These are phyloP conservation scores for Amphipoea lucens DNA, from an alignment of 2,888 invertebrate genomes.

Conservation along the genomic window DNA sequence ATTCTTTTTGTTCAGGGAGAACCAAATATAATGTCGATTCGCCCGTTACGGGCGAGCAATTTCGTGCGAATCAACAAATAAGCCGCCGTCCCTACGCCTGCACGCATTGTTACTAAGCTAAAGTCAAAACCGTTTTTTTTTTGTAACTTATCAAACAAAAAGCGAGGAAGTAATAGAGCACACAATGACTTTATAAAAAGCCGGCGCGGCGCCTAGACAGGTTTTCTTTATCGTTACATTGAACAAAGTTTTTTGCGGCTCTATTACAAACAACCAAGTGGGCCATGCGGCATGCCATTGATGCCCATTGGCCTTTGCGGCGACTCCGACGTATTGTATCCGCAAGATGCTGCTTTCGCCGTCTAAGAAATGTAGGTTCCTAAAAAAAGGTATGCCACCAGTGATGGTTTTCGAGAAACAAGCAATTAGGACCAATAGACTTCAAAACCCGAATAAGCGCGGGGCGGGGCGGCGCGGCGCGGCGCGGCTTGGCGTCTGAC, in stretches of 20 bases:
- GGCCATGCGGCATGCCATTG: conserved; percentile 14
- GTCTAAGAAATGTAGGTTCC: not conserved
- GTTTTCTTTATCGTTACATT: conserved; percentile 42
- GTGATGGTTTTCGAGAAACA: not conserved
- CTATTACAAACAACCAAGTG: not conserved
- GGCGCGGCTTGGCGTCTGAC: too few relatives aligned
- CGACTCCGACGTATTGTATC: not conserved
- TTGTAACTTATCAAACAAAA: conserved; percentile 15
- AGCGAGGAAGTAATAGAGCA: conserved; percentile 40
- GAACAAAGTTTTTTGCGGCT: conserved; percentile 39
- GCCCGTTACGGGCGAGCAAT: not conserved
- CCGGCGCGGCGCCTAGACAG: conserved; percentile 22
- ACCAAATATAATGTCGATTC: not conserved
- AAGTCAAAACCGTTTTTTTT: not conserved
- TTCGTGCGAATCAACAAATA: not conserved
- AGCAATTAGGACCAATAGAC: not conserved
- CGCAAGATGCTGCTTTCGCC: too few relatives aligned
- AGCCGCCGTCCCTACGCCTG: not conserved
- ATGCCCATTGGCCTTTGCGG: not conserved
- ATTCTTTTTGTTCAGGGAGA: not conserved
- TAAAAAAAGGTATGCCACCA: not conserved
- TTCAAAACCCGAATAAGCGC: not conserved
- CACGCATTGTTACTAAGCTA: conserved; percentile 5
- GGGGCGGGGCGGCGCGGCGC: not conserved
- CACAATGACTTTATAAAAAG: conserved; percentile 32